Evolutionary conservation across 2,113 vertebrate species (phyloP).

Genomic region (Serinus canaria): DNA sequence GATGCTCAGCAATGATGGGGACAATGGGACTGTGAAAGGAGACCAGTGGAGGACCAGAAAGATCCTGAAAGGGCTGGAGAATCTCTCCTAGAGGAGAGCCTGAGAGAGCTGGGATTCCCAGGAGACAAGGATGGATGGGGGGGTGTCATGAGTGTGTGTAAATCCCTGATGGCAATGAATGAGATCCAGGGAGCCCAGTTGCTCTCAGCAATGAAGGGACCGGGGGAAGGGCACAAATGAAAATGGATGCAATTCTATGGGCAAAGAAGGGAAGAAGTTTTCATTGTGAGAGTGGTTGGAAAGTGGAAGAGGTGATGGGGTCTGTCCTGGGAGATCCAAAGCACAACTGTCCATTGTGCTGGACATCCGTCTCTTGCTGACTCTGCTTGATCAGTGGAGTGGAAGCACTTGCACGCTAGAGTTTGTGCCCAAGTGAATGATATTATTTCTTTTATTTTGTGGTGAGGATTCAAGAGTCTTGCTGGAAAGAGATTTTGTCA

Average conservation of each 20-base stretch:
- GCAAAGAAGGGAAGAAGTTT: not conserved
- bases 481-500: not conserved
- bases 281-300: not conserved
- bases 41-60: too few relatives aligned
- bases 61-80: not conserved
- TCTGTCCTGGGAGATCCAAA: not conserved
- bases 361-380: not conserved
- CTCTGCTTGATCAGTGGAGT: not conserved
- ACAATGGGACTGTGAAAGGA: not conserved
- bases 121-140: not conserved
- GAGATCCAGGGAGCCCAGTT: rapidly evolving
- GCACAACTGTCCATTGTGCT: too few relatives aligned
- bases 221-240: not conserved
- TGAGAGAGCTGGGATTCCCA: not conserved
- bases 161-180: not conserved
- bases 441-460: not conserved
- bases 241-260: not conserved
- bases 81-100: not conserved
- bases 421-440: not conserved
- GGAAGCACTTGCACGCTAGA: not conserved
- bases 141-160: not conserved
- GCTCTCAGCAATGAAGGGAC: too few relatives aligned
- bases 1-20: rapidly evolving
- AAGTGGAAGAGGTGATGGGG: too few relatives aligned
- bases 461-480: not conserved